A percentile compares a stretch with the other conserved stretches of the same genome.
Conservation (phyloP, 1,140 invertebrate species). For the Drosophila tsacasi region DNA sequence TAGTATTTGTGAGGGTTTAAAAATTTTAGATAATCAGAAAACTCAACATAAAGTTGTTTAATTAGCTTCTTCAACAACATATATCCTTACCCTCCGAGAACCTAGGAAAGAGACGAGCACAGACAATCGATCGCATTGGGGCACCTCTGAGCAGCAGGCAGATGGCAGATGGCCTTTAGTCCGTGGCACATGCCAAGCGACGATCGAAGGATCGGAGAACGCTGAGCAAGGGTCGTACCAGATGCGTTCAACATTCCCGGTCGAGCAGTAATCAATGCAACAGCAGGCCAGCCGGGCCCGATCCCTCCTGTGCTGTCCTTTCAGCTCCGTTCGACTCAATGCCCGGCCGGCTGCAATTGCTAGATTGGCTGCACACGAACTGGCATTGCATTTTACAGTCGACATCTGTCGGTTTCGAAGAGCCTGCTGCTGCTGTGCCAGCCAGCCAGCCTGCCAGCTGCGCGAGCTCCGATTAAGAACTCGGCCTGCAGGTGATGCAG, state of each 20-base stretch:
- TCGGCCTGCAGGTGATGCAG: conserved; percentile 41
- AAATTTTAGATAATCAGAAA: background rate
- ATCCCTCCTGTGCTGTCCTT: conserved; percentile 14
- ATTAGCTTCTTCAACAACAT: background rate
- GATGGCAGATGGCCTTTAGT: conserved; percentile 27
- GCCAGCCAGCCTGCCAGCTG: conserved; percentile 32
- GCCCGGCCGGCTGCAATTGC: conserved; percentile 38
- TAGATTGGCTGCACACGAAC: conserved; percentile 35
- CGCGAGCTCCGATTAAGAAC: conserved; percentile 28
- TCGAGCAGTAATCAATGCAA: conserved; percentile 52
- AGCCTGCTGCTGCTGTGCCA: conserved; percentile 16
- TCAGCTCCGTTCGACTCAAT: conserved; percentile 20
- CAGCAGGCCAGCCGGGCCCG: conserved; percentile 44
- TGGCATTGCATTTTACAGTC: conserved; percentile 31
- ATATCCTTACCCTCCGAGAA: background rate
- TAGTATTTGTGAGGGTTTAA: no score
- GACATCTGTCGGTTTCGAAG: conserved; percentile 37
- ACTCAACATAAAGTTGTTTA: background rate
- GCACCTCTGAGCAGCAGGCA: conserved; percentile 17
- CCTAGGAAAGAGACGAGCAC: background rate
- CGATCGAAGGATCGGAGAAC: conserved; percentile 11
- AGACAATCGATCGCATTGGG: conserved; percentile 27
- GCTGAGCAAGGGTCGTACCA: conserved; percentile 20
- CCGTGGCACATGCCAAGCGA: conserved; percentile 43
- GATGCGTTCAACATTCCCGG: conserved; percentile 36